Percentiles rank a stretch among this genome's conserved stretches.
Conservation (phyloP, 2,888 invertebrate genomes). For the Agriopis marginaria region DNA sequence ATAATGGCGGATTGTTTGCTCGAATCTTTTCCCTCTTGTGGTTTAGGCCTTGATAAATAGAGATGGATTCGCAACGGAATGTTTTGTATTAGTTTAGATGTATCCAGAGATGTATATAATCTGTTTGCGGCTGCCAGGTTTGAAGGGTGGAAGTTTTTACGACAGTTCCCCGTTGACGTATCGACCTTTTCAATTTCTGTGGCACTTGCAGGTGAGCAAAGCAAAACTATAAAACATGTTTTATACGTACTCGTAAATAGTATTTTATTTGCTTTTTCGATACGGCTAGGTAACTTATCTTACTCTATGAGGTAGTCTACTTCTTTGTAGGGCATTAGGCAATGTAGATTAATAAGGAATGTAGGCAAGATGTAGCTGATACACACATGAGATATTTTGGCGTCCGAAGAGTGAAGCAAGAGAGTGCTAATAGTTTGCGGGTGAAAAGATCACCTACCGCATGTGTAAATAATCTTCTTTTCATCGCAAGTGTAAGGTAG, state of each 20-base stretch:
- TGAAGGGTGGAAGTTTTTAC: constrained; percentile 28
- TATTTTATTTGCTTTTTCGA: background rate
- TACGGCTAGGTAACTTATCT: background rate
- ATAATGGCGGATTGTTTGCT: constrained; percentile 50
- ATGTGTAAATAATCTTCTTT: too few relatives aligned
- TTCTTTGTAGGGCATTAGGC: background rate
- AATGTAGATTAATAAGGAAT: background rate
- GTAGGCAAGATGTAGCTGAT: too few relatives aligned
- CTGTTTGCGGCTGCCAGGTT: constrained; percentile 23
- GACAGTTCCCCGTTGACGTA: constrained; percentile 15
- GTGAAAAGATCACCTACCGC: too few relatives aligned
- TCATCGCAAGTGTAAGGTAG: too few relatives aligned
- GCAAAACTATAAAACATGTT: constrained; percentile 14
- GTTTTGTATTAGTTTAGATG: constrained; percentile 38
- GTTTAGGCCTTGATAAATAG: constrained; percentile 46
- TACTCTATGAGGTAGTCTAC: background rate
- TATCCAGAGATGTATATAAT: constrained; percentile 31
- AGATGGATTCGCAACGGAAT: constrained; percentile 39
- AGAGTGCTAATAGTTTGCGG: too few relatives aligned
- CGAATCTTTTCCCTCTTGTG: constrained; percentile 45
- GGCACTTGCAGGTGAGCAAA: constrained; percentile 5
- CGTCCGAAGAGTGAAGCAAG: too few relatives aligned
- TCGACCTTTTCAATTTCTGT: constrained; percentile 20
- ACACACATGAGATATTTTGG: too few relatives aligned
- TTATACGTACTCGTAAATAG: background rate